phyloP scores from a whole-genome alignment of 2,888 invertebrate genomes.

The Seladonia tumulorum region DNA sequence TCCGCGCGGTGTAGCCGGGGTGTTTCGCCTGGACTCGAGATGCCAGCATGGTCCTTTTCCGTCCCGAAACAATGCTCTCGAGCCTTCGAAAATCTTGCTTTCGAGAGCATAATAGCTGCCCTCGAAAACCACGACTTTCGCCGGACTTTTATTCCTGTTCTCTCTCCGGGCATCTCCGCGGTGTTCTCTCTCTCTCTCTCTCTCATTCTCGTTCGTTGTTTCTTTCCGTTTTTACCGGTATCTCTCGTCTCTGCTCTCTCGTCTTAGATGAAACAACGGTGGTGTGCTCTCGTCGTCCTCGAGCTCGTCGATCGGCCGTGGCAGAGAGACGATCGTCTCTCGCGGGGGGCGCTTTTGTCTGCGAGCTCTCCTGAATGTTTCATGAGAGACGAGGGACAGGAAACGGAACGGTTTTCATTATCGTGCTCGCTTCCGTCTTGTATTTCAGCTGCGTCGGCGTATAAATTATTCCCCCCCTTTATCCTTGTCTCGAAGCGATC shows the following conservation, averaged over 20 bases:
- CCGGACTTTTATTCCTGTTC: slow-evolving; percentile 11
- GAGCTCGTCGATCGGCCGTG: slow-evolving; percentile 1
- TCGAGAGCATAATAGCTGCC: slow-evolving; percentile 35
- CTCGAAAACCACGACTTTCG: slow-evolving; percentile 24
- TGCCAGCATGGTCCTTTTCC: slow-evolving; percentile 27
- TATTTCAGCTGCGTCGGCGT: slow-evolving; percentile 28
- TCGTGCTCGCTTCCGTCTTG: slow-evolving; percentile 27
- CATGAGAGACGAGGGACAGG: slow-evolving; percentile 34
- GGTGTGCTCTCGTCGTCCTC: background rate
- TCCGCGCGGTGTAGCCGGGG: slow-evolving; percentile 16
- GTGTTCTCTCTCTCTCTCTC: background rate
- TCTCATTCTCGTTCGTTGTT: background rate
- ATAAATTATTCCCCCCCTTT: slow-evolving; percentile 30
- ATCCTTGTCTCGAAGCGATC: slow-evolving; percentile 15
- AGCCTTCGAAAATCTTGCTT: slow-evolving; percentile 45
- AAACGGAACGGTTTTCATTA: slow-evolving; percentile 47
- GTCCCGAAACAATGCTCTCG: slow-evolving; percentile 48
- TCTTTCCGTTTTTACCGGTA: background rate
- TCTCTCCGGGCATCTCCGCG: background rate
- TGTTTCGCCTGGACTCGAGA: slow-evolving; percentile 50
- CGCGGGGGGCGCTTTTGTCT: slow-evolving; percentile 39
- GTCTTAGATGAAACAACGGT: background rate
- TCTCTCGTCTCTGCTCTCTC: background rate
- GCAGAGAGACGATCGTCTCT: slow-evolving; percentile 34
- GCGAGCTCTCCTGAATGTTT: slow-evolving; percentile 43